A percentile compares a stretch with the other conserved stretches of the same genome.
Conservation (phyloP, 2,797 vertebrate species). For the Mormyrops attenuatus region DNA sequence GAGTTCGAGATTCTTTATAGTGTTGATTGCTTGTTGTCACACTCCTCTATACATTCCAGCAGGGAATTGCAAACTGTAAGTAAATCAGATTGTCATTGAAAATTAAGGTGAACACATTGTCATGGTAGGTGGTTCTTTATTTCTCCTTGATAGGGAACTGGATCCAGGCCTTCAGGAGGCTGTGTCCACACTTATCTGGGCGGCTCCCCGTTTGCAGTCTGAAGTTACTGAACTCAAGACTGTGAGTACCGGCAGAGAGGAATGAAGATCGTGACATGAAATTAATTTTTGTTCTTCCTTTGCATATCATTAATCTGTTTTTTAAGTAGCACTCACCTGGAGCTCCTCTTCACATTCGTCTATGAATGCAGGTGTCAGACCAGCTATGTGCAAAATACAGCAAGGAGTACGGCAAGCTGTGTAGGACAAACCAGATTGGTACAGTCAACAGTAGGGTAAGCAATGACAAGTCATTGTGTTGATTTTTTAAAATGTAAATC, state of each 20-base stretch:
- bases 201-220: conserved; percentile 87
- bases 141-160: conserved; percentile 68
- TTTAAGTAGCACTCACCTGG: background rate
- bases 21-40: background rate
- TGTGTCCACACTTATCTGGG: conserved; percentile 96
- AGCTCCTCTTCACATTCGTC: background rate
- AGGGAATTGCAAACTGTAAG: background rate
- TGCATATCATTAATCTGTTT: background rate
- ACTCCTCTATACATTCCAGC: background rate
- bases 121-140: background rate
- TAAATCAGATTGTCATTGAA: background rate
- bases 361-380: conserved; percentile 77
- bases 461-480: background rate
- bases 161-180: conserved; percentile 92
- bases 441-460: conserved; percentile 93
- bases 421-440: conserved; percentile 95
- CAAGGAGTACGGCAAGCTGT: conserved; percentile 97
- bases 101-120: background rate
- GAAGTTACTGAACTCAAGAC: conserved; percentile 88
- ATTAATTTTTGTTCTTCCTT: background rate
- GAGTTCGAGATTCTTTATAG: conserved; percentile 40
- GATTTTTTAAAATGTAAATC: background rate
- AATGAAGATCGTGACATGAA: background rate
- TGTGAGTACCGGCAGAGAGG: conserved; percentile 63
- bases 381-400: conserved; percentile 97